phyloP scores from a whole-genome alignment of 2,888 invertebrate species.

The Philonicus albiceps region DNA sequence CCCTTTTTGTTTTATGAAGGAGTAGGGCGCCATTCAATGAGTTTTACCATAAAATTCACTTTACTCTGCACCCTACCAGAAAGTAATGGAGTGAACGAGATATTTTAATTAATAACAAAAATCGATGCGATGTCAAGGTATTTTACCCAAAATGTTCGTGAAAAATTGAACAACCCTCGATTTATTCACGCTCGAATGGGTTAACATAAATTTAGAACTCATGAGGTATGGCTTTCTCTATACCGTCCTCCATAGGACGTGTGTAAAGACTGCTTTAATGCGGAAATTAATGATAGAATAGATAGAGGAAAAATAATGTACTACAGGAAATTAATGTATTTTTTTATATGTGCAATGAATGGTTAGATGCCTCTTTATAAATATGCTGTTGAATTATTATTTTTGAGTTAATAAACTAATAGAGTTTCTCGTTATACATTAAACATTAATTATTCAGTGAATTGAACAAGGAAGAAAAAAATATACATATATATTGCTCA shows the following conservation, averaged over 20 bases:
- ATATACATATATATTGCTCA: too few species aligned
- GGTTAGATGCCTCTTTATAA: not conserved
- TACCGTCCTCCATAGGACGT: not conserved
- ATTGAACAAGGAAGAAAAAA: too few species aligned
- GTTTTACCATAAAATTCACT: not conserved
- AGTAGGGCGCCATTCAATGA: not conserved
- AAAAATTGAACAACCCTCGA: not conserved
- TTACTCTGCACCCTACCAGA: not conserved
- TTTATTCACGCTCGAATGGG: not conserved
- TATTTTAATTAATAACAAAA: not conserved
- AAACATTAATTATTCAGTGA: too few species aligned
- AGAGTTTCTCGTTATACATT: not conserved
- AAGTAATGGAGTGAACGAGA: not conserved
- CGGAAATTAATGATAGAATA: not conserved
- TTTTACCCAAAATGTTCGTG: not conserved
- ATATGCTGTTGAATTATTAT: not conserved
- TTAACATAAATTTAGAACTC: not conserved
- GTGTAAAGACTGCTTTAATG: not conserved
- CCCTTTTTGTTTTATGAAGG: not conserved
- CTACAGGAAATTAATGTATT: not conserved
- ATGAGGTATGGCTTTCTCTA: not conserved
- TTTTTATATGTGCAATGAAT: not conserved
- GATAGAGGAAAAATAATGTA: not conserved
- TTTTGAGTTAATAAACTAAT: not conserved
- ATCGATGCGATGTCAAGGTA: not conserved